A percentile compares a stretch with the other conserved stretches of the same genome.
phyloP scores from a whole-genome alignment of 2,113 vertebrate species.

The Austrofundulus limnaeus region DNA sequence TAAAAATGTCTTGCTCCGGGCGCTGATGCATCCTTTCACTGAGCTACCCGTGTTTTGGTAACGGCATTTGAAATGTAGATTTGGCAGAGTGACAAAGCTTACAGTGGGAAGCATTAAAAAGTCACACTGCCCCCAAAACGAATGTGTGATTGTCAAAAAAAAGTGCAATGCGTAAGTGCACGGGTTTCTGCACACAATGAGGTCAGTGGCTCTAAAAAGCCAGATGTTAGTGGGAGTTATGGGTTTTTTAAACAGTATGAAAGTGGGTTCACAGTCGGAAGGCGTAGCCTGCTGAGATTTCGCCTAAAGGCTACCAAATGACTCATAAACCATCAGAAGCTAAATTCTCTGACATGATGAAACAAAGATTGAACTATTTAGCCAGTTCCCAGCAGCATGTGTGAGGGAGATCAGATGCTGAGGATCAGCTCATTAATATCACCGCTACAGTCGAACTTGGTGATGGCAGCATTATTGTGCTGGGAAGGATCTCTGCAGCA shows the following conservation, averaged over 20 bases:
- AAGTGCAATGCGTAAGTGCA: not conserved
- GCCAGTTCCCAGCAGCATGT: not conserved
- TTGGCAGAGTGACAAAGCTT: not conserved
- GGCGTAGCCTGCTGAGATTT: not conserved
- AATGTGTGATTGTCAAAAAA: not conserved
- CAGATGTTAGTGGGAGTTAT: not conserved
- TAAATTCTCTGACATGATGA: not conserved
- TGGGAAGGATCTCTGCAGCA: not conserved
- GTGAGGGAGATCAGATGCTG: not conserved
- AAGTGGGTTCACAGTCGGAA: not conserved
- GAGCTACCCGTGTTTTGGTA: not conserved
- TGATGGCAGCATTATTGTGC: constrained; percentile 5
- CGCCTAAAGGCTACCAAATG: not conserved
- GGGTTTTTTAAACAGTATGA: not conserved
- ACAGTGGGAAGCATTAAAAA: not conserved
- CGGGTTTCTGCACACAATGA: not conserved
- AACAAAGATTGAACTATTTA: not conserved
- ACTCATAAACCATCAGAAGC: not conserved
- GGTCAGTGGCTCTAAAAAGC: not conserved
- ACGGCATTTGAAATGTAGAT: not conserved
- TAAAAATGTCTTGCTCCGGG: not conserved
- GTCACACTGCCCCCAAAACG: not conserved
- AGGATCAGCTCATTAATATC: constrained; percentile 4
- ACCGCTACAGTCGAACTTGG: not conserved
- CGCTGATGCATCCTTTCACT: not conserved